phyloP scores from a whole-genome alignment of 2,888 invertebrate species.

The Gastracanthus pulcherrimus region DNA sequence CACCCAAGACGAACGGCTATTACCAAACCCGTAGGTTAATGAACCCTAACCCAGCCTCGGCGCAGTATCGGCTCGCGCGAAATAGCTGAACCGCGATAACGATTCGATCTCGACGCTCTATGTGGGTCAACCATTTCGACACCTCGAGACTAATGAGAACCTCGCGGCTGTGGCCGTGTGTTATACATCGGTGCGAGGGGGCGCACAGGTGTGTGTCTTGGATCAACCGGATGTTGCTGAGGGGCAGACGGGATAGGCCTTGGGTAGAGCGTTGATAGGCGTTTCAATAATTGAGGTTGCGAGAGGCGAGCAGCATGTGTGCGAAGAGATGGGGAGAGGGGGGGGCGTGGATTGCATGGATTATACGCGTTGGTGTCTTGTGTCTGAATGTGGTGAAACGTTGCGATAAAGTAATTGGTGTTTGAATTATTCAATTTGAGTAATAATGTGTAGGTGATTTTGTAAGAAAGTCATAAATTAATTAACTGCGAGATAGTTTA shows the following conservation, averaged over 20 bases:
- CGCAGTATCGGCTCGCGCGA: too few relatives aligned
- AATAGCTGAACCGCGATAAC: background rate
- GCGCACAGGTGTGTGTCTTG: background rate
- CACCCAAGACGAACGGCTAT: background rate
- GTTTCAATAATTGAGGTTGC: background rate
- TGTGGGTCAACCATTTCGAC: constrained; percentile 49
- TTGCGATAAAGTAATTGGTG: too few relatives aligned
- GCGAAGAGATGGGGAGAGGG: background rate
- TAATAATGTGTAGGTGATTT: too few relatives aligned
- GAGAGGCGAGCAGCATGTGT: too few relatives aligned
- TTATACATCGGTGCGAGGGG: too few relatives aligned
- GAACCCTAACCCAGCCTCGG: background rate
- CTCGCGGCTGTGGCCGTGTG: background rate
- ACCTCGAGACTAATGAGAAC: constrained; percentile 44
- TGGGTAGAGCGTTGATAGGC: background rate
- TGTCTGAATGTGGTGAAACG: too few relatives aligned
- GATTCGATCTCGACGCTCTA: background rate
- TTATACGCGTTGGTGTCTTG: background rate
- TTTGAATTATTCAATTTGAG: too few relatives aligned
- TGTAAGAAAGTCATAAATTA: too few relatives aligned
- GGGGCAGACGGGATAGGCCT: background rate
- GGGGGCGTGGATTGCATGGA: background rate
- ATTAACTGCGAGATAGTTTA: too few relatives aligned
- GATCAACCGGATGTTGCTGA: background rate
- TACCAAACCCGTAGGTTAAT: background rate